phyloP scores from a whole-genome alignment of 2,113 vertebrate species.

The Phylloscopus trochilus region DNA sequence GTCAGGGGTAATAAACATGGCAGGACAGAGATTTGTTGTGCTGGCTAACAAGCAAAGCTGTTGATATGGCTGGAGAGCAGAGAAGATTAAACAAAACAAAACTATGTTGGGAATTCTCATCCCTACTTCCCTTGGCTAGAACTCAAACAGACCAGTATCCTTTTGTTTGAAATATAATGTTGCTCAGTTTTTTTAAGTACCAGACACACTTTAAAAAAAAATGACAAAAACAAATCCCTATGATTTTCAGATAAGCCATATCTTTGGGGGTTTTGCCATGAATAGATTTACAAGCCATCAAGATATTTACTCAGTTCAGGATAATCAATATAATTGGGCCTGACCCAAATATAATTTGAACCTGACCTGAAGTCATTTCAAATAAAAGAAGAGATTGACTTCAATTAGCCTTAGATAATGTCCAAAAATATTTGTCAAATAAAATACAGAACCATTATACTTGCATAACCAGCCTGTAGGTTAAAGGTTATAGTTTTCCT shows the following conservation, averaged over 20 bases:
- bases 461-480: background rate
- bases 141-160: background rate
- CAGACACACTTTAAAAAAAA: background rate
- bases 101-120: background rate
- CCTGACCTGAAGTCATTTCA: background rate
- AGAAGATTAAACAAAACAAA: background rate
- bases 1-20: background rate
- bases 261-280: background rate
- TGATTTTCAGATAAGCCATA: background rate
- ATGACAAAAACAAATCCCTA: fast-evolving
- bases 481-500: background rate
- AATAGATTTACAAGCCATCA: background rate
- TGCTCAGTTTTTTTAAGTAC: background rate
- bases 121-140: background rate
- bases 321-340: conserved; percentile 46
- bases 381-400: background rate
- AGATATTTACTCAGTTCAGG: background rate
- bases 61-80: background rate
- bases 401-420: conserved; percentile 21
- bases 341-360: conserved; percentile 18
- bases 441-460: background rate
- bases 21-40: background rate
- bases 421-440: conserved; percentile 28
- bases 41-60: background rate
- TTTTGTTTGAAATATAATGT: background rate